A percentile compares a stretch with the other conserved stretches of the same genome.
phyloP scores from a whole-genome alignment of 2,888 invertebrate species.

The Stenodema calcarata region DNA sequence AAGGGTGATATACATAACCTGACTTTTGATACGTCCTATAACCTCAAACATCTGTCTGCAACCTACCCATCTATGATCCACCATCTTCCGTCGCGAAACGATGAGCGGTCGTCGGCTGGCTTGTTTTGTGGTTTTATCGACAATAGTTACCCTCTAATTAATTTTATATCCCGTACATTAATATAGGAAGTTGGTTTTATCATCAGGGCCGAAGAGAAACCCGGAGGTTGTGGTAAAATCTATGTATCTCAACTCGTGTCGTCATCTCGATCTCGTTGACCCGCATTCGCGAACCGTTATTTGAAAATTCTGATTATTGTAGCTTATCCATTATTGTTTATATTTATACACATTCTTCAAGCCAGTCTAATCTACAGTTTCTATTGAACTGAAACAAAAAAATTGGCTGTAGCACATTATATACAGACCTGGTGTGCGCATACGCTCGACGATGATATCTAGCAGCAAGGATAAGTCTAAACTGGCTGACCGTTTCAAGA shows the following conservation, averaged over 20 bases:
- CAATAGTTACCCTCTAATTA: neutral
- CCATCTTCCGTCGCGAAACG: neutral
- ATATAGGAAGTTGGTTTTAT: neutral
- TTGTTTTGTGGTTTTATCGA: neutral
- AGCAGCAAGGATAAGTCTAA: slow-evolving; percentile 39
- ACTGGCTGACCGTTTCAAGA: slow-evolving; percentile 70
- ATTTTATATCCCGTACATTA: neutral
- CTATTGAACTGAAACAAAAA: neutral
- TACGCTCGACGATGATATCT: slow-evolving; percentile 41
- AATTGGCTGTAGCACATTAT: neutral
- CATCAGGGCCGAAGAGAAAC: neutral
- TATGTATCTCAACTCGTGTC: neutral
- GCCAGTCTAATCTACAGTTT: too few relatives aligned
- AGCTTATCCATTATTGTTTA: too few relatives aligned
- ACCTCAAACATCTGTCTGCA: neutral
- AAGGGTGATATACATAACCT: neutral
- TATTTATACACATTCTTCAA: too few relatives aligned
- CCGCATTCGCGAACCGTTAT: neutral
- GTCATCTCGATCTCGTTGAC: neutral
- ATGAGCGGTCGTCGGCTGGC: neutral
- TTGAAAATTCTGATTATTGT: neutral
- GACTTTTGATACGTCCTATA: neutral
- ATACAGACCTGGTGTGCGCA: neutral
- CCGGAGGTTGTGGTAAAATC: neutral
- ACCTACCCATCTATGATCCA: neutral